Evolutionary conservation across 2,113 vertebrate genomes (phyloP).

Genomic region (Brevimyrus niger): DNA sequence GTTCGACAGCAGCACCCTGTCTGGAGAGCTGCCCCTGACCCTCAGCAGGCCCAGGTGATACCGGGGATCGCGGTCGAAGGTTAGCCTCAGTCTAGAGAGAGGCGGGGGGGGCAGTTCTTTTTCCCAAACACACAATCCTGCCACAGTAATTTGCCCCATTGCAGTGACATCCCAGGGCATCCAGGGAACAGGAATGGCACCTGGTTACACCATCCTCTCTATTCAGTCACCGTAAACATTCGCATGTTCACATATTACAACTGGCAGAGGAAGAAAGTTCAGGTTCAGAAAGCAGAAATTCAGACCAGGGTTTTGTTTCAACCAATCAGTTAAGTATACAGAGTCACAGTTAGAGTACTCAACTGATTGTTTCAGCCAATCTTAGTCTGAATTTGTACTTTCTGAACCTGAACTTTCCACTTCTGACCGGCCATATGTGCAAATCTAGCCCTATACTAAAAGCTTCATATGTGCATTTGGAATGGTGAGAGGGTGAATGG

Average conservation of each 20-base stretch:
- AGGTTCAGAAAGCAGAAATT: background rate
- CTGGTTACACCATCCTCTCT: background rate
- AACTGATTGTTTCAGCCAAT: background rate
- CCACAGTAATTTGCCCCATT: too few species aligned
- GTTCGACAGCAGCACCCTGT: background rate
- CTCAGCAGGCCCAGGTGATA: background rate
- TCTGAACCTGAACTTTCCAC: background rate
- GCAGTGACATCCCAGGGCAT: background rate
- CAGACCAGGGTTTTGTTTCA: background rate
- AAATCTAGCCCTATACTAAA: background rate
- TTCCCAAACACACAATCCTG: background rate
- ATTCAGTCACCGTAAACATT: background rate
- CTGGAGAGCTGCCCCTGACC: constrained; percentile 20
- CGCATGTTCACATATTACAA: background rate
- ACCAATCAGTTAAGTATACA: background rate
- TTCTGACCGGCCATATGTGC: background rate
- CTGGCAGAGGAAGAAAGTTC: background rate
- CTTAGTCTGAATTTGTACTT: background rate
- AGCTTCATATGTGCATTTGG: background rate
- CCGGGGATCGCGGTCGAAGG: background rate
- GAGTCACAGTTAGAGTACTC: background rate
- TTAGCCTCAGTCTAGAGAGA: background rate
- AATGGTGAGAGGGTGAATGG: background rate
- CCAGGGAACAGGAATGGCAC: background rate
- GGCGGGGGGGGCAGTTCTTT: background rate